phyloP scores from a whole-genome alignment of 2,797 vertebrate genomes.

The Xyrichtys novacula region DNA sequence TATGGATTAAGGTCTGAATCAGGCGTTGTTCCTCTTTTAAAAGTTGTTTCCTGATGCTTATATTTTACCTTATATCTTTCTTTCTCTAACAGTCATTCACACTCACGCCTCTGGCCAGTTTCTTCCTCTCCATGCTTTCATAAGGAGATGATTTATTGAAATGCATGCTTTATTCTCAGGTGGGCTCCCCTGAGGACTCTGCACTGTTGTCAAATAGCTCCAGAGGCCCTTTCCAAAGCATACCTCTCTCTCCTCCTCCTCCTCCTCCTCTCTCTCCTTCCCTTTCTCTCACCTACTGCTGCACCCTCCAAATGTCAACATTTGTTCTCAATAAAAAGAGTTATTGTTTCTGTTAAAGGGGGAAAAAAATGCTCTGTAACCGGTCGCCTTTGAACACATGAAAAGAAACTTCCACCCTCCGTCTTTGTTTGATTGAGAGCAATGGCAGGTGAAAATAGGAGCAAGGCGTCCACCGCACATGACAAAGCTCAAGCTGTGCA shows the following conservation, averaged over 20 bases:
- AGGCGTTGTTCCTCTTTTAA: slow-evolving; percentile 33
- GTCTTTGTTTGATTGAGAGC: slow-evolving; percentile 82
- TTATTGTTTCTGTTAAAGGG: slow-evolving; percentile 90
- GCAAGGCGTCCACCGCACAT: slow-evolving; percentile 64
- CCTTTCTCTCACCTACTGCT: slow-evolving; percentile 72
- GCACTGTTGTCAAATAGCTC: slow-evolving; percentile 84
- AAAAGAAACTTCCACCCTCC: slow-evolving; percentile 83
- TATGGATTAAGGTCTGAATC: slow-evolving; percentile 21
- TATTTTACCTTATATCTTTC: slow-evolving; percentile 9
- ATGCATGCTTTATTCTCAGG: slow-evolving; percentile 89
- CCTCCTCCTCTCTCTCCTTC: slow-evolving; percentile 34
- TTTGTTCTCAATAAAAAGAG: slow-evolving; percentile 92
- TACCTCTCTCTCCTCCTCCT: slow-evolving; percentile 58
- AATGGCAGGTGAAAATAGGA: slow-evolving; percentile 78
- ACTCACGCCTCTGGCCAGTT: slow-evolving; percentile 67
- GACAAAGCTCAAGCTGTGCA: slow-evolving; percentile 74
- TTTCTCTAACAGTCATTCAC: slow-evolving; percentile 31
- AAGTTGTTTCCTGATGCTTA: slow-evolving; percentile 19
- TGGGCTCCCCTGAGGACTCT: slow-evolving; percentile 82
- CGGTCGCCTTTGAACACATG: slow-evolving; percentile 86
- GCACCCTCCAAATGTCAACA: slow-evolving; percentile 90
- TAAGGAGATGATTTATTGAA: slow-evolving; percentile 87
- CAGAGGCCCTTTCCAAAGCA: slow-evolving; percentile 81
- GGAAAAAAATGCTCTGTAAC: slow-evolving; percentile 84
- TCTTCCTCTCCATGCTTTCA: slow-evolving; percentile 77